phyloP scores from a whole-genome alignment of 2,113 vertebrate species.

The Spilogale gracilis region DNA sequence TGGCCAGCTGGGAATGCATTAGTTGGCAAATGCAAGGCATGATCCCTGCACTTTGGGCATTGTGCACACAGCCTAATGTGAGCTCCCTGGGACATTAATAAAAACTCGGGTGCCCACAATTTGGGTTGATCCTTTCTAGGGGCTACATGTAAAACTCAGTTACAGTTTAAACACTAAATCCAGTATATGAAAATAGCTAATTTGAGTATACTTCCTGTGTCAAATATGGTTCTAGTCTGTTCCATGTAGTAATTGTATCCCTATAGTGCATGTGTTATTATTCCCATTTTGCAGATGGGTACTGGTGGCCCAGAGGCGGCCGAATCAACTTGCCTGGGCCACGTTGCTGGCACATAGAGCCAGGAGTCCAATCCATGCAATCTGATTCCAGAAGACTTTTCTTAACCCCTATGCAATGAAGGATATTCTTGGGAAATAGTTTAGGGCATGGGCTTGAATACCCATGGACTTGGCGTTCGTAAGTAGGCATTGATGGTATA shows the following conservation, averaged over 20 bases:
- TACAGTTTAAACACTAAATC: background rate
- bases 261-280: background rate
- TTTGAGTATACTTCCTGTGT: background rate
- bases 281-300: background rate
- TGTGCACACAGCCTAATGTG: background rate
- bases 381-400: background rate
- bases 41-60: background rate
- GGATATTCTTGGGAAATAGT: background rate
- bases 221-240: background rate
- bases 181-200: background rate
- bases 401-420: background rate
- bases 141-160: background rate
- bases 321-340: background rate
- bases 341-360: background rate
- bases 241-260: too few relatives aligned
- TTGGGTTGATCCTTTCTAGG: background rate
- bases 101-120: fast-evolving
- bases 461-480: background rate
- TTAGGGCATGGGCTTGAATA: background rate
- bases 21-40: background rate
- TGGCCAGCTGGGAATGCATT: background rate
- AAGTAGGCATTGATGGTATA: background rate
- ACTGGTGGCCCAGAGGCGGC: background rate
- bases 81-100: background rate
- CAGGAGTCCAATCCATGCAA: background rate